These are phyloP conservation scores for Ectropis grisescens DNA, from an alignment of 1,140 invertebrate species.

Conservation along the genomic window DNA sequence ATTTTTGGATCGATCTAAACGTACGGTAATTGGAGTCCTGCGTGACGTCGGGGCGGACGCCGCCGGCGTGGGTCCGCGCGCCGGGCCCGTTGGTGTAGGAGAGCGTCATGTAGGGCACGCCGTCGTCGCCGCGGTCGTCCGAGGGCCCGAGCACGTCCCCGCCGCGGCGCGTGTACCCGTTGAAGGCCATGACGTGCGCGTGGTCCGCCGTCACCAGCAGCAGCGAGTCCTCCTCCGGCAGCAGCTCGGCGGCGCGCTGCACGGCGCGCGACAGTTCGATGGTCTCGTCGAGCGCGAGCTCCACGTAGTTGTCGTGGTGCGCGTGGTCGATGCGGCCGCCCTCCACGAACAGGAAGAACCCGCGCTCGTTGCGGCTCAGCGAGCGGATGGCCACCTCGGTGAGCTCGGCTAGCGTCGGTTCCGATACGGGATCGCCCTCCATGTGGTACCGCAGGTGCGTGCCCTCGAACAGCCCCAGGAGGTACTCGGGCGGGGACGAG, in stretches of 20 bases:
- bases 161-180: slow-evolving; percentile 74
- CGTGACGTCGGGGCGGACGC: slow-evolving; percentile 47
- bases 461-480: slow-evolving; percentile 75
- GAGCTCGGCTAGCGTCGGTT: slow-evolving; percentile 86
- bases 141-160: slow-evolving; percentile 67
- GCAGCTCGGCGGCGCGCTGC: slow-evolving; percentile 60
- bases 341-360: slow-evolving; percentile 92
- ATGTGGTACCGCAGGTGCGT: slow-evolving; percentile 65
- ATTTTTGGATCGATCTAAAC: too few species aligned
- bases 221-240: slow-evolving; percentile 72
- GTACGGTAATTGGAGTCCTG: slow-evolving; percentile 54
- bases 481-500: slow-evolving; percentile 75
- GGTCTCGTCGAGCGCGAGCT: slow-evolving; percentile 75
- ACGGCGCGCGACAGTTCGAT: slow-evolving; percentile 74
- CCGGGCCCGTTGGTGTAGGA: slow-evolving; percentile 84
- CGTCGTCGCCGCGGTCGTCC: slow-evolving; percentile 43
- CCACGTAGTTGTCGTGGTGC: slow-evolving; percentile 81
- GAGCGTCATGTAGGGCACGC: slow-evolving; percentile 78
- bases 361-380: slow-evolving; percentile 82
- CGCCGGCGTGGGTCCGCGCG: slow-evolving; percentile 41
- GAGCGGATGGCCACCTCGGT: slow-evolving; percentile 85
- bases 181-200: slow-evolving; percentile 75
- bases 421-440: slow-evolving; percentile 57
- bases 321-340: slow-evolving; percentile 87
- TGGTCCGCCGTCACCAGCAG: slow-evolving; percentile 80